These are phyloP conservation scores for Zaprionus ghesquierei DNA, from an alignment of 1,140 invertebrate genomes.

Conservation along the genomic window DNA sequence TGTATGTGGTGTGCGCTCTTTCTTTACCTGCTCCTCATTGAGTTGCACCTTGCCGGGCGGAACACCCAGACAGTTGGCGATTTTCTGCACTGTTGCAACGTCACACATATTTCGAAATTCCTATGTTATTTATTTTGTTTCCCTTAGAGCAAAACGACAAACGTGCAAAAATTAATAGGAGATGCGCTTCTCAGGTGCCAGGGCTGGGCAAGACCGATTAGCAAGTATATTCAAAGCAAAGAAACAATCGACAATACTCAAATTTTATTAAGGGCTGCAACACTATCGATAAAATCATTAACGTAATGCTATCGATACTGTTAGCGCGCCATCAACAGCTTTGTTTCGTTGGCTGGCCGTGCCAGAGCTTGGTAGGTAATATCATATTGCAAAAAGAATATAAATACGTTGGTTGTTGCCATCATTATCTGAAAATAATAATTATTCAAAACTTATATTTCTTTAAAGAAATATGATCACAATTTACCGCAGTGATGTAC, in stretches of 20 bases:
- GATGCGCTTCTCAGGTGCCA: slow-evolving; percentile 15
- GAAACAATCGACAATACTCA: neutral
- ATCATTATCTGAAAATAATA: slow-evolving; percentile 50
- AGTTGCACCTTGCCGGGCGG: slow-evolving; percentile 59
- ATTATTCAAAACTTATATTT: neutral
- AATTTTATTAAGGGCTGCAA: neutral
- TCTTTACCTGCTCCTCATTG: slow-evolving; percentile 69
- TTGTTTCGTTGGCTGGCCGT: slow-evolving; percentile 17
- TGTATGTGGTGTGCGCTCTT: neutral
- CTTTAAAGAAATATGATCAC: neutral
- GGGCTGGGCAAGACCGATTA: slow-evolving; percentile 4
- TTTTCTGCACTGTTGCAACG: slow-evolving; percentile 73
- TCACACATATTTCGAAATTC: slow-evolving; percentile 65
- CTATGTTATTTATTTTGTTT: slow-evolving; percentile 16
- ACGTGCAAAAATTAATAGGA: slow-evolving; percentile 26
- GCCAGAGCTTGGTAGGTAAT: slow-evolving; percentile 66
- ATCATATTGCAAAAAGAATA: slow-evolving; percentile 75
- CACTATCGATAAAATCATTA: neutral
- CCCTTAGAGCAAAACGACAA: slow-evolving; percentile 9
- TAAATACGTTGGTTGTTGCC: slow-evolving; percentile 59
- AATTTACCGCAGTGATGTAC: slow-evolving; percentile 50
- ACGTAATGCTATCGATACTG: no score
- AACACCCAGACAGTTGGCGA: slow-evolving; percentile 71
- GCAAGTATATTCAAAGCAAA: neutral
- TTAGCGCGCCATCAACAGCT: neutral